Conservation (phyloP, 1,140 invertebrate species). For the Patella vulgata region DNA sequence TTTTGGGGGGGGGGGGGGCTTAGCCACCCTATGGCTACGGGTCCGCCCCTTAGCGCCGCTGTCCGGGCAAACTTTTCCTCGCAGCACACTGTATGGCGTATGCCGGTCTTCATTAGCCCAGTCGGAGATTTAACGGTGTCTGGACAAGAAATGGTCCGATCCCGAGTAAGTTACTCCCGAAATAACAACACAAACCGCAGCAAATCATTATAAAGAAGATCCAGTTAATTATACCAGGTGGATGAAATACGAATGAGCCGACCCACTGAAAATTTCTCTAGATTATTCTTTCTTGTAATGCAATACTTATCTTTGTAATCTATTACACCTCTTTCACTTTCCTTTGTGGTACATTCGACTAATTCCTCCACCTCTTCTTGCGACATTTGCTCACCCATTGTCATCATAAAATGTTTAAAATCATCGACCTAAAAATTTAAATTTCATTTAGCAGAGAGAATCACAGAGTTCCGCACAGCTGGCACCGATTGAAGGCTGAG, state of each 20-base stretch:
- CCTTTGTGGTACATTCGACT: slow-evolving; percentile 93
- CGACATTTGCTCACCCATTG: slow-evolving; percentile 97
- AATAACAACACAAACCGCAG: too few relatives aligned
- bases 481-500: too few relatives aligned
- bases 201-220: background rate
- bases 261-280: background rate
- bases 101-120: too few relatives aligned
- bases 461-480: slow-evolving; percentile 24
- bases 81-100: too few relatives aligned
- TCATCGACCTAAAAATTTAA: slow-evolving; percentile 77
- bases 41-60: too few relatives aligned
- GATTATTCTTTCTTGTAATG: background rate
- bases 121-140: too few relatives aligned
- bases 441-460: background rate
- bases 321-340: slow-evolving; percentile 81
- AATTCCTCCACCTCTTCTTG: slow-evolving; percentile 99
- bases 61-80: too few relatives aligned
- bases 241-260: background rate
- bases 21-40: too few relatives aligned
- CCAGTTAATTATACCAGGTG: background rate
- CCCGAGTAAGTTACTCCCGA: background rate
- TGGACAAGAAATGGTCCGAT: background rate
- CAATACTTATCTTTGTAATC: slow-evolving; percentile 44
- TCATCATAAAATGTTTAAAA: slow-evolving; percentile 96
- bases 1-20: too few relatives aligned